These are phyloP conservation scores for Cryptocephalus moraei DNA, from an alignment of 2,888 invertebrate species.

Conservation along the genomic window DNA sequence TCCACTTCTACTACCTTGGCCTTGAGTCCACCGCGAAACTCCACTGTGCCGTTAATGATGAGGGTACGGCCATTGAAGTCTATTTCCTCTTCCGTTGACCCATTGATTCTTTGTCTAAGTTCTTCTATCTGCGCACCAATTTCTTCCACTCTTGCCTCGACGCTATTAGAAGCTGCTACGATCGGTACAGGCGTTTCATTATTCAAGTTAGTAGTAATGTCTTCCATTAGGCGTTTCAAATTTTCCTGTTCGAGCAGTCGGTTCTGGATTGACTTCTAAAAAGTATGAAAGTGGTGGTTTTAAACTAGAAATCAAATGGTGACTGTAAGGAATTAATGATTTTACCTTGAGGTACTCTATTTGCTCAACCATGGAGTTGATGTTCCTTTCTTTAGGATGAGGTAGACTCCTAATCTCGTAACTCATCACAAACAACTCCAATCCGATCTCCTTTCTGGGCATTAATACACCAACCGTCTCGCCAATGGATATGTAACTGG, in stretches of 20 bases:
- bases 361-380: slow-evolving; percentile 9
- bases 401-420: slow-evolving; percentile 22
- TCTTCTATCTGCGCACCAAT: slow-evolving; percentile 6
- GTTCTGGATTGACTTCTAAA: slow-evolving; percentile 10
- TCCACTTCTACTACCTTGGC: slow-evolving; percentile 23
- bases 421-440: slow-evolving; percentile 25
- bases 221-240: neutral
- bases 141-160: neutral
- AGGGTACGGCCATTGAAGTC: slow-evolving; percentile 16
- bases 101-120: slow-evolving; percentile 11
- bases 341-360: slow-evolving; percentile 4
- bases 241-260: slow-evolving; percentile 7
- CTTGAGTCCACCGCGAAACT: slow-evolving; percentile 12
- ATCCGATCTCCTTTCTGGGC: slow-evolving; percentile 19
- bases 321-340: no score
- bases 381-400: slow-evolving; percentile 26
- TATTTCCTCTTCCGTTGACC: slow-evolving; percentile 1
- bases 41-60: slow-evolving; percentile 25
- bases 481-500: slow-evolving; percentile 24
- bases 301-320: no score
- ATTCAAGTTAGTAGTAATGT: no score
- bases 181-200: no score
- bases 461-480: slow-evolving; percentile 28
- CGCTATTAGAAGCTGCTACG: no score
- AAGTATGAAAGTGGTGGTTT: neutral